phyloP scores from a whole-genome alignment of 2,113 vertebrate genomes.

The Odocoileus virginianus region DNA sequence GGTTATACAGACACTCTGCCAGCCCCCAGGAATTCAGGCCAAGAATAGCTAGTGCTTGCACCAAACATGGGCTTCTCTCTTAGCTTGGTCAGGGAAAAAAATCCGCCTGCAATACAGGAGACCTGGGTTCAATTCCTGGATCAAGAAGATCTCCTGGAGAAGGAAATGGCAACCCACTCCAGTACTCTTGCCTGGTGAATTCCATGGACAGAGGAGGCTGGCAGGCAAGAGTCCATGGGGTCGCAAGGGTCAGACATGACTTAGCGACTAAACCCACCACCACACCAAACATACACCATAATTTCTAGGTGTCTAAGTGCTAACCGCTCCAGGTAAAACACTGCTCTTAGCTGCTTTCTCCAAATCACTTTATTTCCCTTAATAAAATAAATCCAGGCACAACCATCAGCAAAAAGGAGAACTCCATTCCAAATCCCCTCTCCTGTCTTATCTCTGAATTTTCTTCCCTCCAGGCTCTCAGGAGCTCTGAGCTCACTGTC shows the following conservation, averaged over 20 bases:
- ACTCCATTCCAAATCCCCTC: background rate
- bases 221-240: background rate
- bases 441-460: background rate
- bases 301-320: background rate
- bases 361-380: background rate
- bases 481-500: background rate
- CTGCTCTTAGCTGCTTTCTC: background rate
- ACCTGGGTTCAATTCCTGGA: background rate
- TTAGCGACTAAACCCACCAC: background rate
- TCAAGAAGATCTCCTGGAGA: background rate
- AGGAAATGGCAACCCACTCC: background rate
- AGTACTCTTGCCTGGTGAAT: background rate
- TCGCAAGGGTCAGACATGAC: background rate
- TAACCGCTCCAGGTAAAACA: background rate
- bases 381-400: background rate
- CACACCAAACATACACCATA: background rate
- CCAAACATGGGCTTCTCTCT: background rate
- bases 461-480: background rate
- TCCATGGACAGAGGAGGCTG: background rate
- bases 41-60: background rate
- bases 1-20: background rate
- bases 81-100: background rate
- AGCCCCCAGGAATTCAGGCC: constrained; percentile 39
- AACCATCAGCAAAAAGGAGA: background rate
- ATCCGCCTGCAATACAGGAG: background rate